Evolutionary conservation across 2,113 vertebrate species (phyloP), one percentile per base, ranked within the genome.

Genomic region (Danionella cerebrum): DNA sequence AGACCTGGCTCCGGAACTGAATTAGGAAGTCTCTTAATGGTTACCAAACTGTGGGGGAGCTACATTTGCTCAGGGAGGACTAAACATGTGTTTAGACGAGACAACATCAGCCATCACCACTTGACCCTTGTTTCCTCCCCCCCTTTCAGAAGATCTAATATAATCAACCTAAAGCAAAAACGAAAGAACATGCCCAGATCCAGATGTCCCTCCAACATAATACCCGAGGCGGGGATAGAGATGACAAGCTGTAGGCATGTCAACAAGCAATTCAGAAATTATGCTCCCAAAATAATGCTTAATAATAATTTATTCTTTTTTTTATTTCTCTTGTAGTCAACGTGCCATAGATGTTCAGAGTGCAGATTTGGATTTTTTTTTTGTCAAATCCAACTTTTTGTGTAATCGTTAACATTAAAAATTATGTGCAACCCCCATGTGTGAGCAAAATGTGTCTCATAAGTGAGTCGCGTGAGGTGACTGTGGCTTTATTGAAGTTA

Each of bases 21-120:
- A 89, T 91, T 89, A 75, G 91, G 92, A 93, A 93, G 89, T 88
- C 62, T 83, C 82, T 75, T 93, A 93, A 93, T 93, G 82, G 90
- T 92, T 92, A 89, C 90, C 92, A 93, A 93, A 91, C 84, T 90
- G 39, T 51, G 55, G 75, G 85, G 85, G 84, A 90, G 88, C 84
- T 75, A 82, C 79, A 78, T 87, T 73, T 72, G 82, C 63, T 89
- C 88, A 88, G 84, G 71, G 18, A 78, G 87, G 82, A 83, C 81
- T 86, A 86, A 89, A 88, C 89, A 91, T 83, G 62, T 91, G 91
- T 89, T 90, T 81, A 76, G 82, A 65, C 79, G 77, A 87, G 88
- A 83, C 86, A 80, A 86, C 85, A 86, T 84, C 86, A 88, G 86
- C 88, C 78, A 80, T 84, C 89, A 85, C 86, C 88, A 89, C 86